These are phyloP conservation scores for Platyrinchus mystaceus DNA, from an alignment of 2,797 vertebrate species.

Conservation along the genomic window DNA sequence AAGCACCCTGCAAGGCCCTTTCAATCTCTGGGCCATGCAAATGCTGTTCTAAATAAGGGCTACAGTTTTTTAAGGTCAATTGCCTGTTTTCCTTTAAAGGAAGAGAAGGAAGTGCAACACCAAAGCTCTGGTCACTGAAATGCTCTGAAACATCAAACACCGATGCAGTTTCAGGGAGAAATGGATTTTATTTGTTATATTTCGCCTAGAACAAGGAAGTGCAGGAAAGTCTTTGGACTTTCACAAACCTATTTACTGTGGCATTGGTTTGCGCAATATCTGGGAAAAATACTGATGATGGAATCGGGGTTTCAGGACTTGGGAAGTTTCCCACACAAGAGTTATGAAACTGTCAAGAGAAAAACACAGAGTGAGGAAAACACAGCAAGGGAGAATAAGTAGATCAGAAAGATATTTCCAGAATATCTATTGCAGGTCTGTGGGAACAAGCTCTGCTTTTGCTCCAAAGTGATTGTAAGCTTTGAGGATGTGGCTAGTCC, in stretches of 20 bases:
- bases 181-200: background rate
- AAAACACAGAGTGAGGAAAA: background rate
- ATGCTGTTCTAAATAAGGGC: background rate
- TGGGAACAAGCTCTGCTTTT: slow-evolving; percentile 44
- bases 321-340: slow-evolving; percentile 23
- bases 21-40: background rate
- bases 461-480: background rate
- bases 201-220: background rate
- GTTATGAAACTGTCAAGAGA: slow-evolving; percentile 36
- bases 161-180: background rate
- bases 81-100: background rate
- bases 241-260: background rate
- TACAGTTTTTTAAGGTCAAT: background rate
- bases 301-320: background rate
- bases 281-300: slow-evolving; percentile 1
- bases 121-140: background rate
- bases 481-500: slow-evolving; percentile 24
- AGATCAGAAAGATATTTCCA: slow-evolving; percentile 34
- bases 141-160: background rate
- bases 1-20: background rate
- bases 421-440: background rate
- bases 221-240: background rate
- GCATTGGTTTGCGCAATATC: background rate
- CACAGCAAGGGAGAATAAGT: background rate
- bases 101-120: background rate